Base-by-base conservation (phyloP, 2,888 invertebrate species). In the Nemoura dubitans region DNA sequence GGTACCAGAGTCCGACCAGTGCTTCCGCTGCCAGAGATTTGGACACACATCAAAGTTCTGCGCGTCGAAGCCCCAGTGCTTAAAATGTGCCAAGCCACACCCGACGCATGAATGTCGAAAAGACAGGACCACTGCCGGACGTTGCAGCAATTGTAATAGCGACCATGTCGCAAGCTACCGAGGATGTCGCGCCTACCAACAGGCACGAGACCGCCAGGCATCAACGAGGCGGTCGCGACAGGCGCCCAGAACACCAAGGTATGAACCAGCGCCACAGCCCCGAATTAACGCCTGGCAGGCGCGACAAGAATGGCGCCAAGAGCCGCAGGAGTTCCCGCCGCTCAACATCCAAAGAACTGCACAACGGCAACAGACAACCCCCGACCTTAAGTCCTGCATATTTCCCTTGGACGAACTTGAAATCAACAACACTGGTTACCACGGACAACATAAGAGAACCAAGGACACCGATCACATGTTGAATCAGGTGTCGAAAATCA, bases 41-140 rank as follows among this genome's bases (percentile, higher is more conserved):
- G 59, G 59, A 1, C 59, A 59, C 27, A 78, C 78, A 1, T 78
- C 78, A 14, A 78, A 27, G 26, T 78, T 27, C 78, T 78, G 78
- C 16, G 27, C 26, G 5, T 28, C 28, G 6, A 78, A 78, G 16
- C 78, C 78, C 26, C 26, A 78, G 28, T 78, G 78, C 16, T 6
- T 78, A 26, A 78, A 78, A 78, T 78, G 78, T 78, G 78, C 59
- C 14, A 59, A 59, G 59, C 16, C 59, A 16, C 59, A 59, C 59
- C 59, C 59, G 14, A 59, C 59, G 21, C 21, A 59, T 21, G 59
- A 59, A 21, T 59, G 59, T 21, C 59, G 14, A 21, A 59, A 59
- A 59, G 10, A 1, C 27, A 78, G 28, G 26, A 27, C 3, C 28
- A 28, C 26, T 1, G 10, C 78, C 28, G 78, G 27, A 27, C 7